These are phyloP conservation scores for Burhinus bistriatus DNA, from an alignment of 2,113 vertebrate genomes.

Conservation along the genomic window DNA sequence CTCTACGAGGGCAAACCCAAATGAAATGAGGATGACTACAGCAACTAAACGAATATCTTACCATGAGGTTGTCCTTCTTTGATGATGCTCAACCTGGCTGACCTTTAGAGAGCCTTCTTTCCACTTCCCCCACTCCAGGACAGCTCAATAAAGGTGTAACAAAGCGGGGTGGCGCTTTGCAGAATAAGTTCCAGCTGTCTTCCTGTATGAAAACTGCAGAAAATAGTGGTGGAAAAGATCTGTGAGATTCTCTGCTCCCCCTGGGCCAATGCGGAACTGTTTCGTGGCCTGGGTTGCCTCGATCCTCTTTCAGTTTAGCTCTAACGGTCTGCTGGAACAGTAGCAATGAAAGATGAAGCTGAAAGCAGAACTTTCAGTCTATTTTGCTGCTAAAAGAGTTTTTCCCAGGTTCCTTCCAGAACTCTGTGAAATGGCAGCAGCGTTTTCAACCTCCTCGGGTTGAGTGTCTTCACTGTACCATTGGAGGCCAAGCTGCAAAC, in stretches of 20 bases:
- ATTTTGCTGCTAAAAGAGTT: constrained; percentile 33
- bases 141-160: neutral
- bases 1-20: neutral
- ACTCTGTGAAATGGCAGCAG: neutral
- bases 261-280: neutral
- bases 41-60: neutral
- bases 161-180: neutral
- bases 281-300: neutral
- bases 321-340: neutral
- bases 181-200: neutral
- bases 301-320: neutral
- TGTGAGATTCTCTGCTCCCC: neutral
- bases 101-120: neutral
- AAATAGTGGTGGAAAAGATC: neutral
- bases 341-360: constrained; percentile 25
- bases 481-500: neutral
- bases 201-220: neutral
- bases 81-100: neutral
- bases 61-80: neutral
- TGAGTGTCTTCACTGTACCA: neutral
- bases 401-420: constrained; percentile 3
- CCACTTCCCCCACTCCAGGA: neutral
- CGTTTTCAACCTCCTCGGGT: neutral
- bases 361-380: neutral
- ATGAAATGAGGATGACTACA: neutral